Evolutionary conservation across 2,888 invertebrate genomes (phyloP), one percentile per base, ranked within the genome.

Genomic region (Synergus umbraculus): DNA sequence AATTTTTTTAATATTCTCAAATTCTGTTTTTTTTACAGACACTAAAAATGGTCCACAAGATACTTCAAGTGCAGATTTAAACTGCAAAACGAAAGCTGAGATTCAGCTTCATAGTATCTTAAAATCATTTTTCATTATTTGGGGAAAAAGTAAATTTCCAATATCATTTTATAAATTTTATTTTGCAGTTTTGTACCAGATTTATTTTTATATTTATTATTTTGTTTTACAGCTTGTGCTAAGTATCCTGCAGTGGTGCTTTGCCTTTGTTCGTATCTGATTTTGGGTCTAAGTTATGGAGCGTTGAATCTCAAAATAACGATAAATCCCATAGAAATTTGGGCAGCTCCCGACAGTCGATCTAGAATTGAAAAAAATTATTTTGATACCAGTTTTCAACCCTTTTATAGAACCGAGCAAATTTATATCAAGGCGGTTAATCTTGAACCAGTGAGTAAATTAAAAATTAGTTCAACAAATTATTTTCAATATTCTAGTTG

Each of bases 331-430:
- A 95, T 98, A 1, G 97, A 99, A 90, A 94, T 99, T 65, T 99
- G 99, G 99, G 97, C 98, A 0, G 94, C 97, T 0, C 96, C 97
- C 1, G 92, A 93, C 43, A 98, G 98, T 86, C 93, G 95, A 81
- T 96, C 98, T 54, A 94, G 98, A 80, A 89, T 94, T 63, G 97
- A 99, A 89, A 96, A 98, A 90, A 94, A 97, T 82, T 98, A 96
- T 90, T 99, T 96, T 88, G 98, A 99, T 91, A 92, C 94, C 15
- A 95, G 96, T 87, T 99, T 99, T 90, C 95, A 95, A 10, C 98
- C 98, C 0, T 98, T 98, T 92, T 98, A 97, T 91, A 94, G 98
- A 77, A 96, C 97, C 2, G 96, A 98, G 88, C 98, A 98, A 93
- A 93, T 99, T 77, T 98, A 97, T 87, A 94, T 99, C 49, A 96